Evolutionary conservation across 1,140 invertebrate species (phyloP).

Genomic region (Zaprionus tsacasi): DNA sequence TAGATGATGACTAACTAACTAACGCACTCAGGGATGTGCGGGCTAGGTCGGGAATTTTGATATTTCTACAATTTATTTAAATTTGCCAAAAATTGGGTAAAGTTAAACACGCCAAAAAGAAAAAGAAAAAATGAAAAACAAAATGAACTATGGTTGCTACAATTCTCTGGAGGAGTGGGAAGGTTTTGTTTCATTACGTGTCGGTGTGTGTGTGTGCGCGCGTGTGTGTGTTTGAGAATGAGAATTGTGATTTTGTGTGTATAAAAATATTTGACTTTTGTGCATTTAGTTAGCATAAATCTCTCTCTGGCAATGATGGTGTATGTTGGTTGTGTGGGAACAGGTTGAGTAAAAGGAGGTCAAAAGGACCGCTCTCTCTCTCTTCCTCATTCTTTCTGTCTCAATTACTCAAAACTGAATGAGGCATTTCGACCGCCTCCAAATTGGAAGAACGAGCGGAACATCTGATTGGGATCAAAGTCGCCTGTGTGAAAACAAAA

Average conservation of each 20-base stretch:
- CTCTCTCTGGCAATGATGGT: slow-evolving; percentile 5
- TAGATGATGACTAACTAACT: background rate
- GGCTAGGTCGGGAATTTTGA: background rate
- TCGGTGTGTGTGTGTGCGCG: background rate
- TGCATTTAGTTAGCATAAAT: slow-evolving; percentile 3
- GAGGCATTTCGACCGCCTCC: slow-evolving; percentile 55
- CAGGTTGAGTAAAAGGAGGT: too few relatives aligned
- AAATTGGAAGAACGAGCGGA: slow-evolving; percentile 81
- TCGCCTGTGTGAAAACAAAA: slow-evolving; percentile 49
- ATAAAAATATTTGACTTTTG: background rate
- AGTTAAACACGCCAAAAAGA: background rate
- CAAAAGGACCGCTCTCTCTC: background rate
- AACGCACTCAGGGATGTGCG: background rate
- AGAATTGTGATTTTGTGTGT: background rate
- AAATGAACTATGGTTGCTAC: background rate
- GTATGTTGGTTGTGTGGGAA: background rate
- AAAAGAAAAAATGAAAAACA: background rate
- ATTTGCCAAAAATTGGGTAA: background rate
- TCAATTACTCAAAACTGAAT: slow-evolving; percentile 78
- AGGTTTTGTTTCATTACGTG: too few relatives aligned
- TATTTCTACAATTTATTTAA: background rate
- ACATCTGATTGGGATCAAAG: slow-evolving; percentile 83
- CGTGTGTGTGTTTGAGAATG: background rate
- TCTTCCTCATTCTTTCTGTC: background rate
- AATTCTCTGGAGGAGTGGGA: background rate